Evolutionary conservation across 1,140 invertebrate species (phyloP).

Genomic region (Lepidurus arcticus): DNA sequence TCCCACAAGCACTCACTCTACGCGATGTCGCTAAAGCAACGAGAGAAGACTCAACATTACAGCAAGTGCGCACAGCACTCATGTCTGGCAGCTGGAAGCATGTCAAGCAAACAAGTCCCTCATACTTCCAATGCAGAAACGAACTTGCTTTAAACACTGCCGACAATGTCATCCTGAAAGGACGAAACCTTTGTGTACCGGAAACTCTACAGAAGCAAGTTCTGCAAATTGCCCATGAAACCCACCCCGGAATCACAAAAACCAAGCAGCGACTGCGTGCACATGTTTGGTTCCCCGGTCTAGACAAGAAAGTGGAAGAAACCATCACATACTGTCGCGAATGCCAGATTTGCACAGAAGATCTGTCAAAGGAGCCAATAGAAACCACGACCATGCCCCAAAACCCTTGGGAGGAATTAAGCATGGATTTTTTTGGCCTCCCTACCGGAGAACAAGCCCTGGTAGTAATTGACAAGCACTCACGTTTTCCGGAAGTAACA

Average conservation of each 20-base stretch:
- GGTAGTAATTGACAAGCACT: constrained; percentile 32
- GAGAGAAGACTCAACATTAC: too few relatives aligned
- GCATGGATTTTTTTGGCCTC: constrained; percentile 26
- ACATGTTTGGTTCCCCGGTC: constrained; percentile 41
- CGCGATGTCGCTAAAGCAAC: too few relatives aligned
- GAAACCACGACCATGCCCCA: constrained; percentile 29
- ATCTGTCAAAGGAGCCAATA: constrained; percentile 1
- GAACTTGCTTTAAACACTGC: not conserved
- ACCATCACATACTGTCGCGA: constrained; percentile 38
- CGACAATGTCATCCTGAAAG: constrained; percentile 1
- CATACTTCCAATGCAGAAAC: constrained; percentile 1
- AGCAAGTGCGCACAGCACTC: too few relatives aligned
- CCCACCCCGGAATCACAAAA: constrained; percentile 36
- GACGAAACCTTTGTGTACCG: constrained; percentile 36
- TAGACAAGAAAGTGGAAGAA: constrained; percentile 40
- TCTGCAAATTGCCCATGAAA: constrained; percentile 37
- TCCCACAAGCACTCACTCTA: too few relatives aligned
- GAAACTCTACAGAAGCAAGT: constrained; percentile 34
- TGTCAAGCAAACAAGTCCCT: not conserved
- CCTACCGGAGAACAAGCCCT: constrained; percentile 28
- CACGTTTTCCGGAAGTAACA: constrained; percentile 31
- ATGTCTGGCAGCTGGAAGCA: too few relatives aligned
- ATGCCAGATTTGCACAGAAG: constrained; percentile 36
- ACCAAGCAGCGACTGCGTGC: constrained; percentile 40
- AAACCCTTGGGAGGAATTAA: constrained; percentile 29